phyloP scores from a whole-genome alignment of 2,888 invertebrate species.

The Spilosoma lubricipeda region DNA sequence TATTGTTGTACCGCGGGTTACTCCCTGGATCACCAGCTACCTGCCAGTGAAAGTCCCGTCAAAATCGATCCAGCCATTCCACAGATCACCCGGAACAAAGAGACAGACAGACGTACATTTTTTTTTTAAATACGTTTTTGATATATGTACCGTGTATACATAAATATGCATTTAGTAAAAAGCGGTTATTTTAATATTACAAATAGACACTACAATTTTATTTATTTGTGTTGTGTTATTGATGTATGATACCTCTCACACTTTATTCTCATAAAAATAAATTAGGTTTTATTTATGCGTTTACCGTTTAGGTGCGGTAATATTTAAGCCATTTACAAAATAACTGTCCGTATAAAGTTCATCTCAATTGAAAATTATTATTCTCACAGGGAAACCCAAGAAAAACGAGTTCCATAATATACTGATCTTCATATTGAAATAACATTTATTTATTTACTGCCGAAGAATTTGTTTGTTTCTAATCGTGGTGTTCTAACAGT shows the following conservation, averaged over 20 bases:
- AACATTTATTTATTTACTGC: background rate
- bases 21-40: too few relatives aligned
- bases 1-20: too few relatives aligned
- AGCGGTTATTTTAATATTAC: too few relatives aligned
- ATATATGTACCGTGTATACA: too few relatives aligned
- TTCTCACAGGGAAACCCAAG: background rate
- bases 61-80: too few relatives aligned
- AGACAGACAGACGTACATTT: too few relatives aligned
- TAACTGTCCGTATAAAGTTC: constrained; percentile 19
- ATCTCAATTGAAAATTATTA: constrained; percentile 35
- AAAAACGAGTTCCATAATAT: background rate
- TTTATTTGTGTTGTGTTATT: too few relatives aligned
- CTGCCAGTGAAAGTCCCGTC: too few relatives aligned
- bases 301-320: constrained; percentile 28
- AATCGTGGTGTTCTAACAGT: background rate
- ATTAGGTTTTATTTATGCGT: constrained; percentile 38
- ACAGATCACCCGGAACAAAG: too few relatives aligned
- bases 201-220: too few relatives aligned
- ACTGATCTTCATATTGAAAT: background rate
- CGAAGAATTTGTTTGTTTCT: background rate
- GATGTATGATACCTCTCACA: constrained; percentile 21
- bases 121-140: too few relatives aligned
- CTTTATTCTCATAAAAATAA: constrained; percentile 4
- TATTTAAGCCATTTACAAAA: constrained; percentile 11
- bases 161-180: too few relatives aligned